Percentiles rank a stretch among this genome's conserved stretches.
phyloP scores from a whole-genome alignment of 2,113 vertebrate species.

The Azemiops feae region DNA sequence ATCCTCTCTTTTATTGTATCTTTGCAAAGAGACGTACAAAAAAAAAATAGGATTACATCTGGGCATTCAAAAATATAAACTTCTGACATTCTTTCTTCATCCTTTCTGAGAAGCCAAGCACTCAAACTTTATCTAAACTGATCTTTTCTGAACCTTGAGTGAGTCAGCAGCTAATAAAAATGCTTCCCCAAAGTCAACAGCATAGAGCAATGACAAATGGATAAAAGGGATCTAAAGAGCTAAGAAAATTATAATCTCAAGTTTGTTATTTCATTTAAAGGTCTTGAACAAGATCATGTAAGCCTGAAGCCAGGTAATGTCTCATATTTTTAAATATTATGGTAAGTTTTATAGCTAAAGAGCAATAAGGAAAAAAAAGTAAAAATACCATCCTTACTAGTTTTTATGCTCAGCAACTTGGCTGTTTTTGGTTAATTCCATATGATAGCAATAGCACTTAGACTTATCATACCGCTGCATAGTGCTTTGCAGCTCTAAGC shows the following conservation, averaged over 20 bases:
- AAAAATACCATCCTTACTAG: not conserved
- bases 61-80: not conserved
- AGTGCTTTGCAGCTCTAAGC: not conserved
- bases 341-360: not conserved
- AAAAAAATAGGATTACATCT: conserved; percentile 22
- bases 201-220: not conserved
- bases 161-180: not conserved
- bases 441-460: not conserved
- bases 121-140: not conserved
- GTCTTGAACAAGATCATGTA: not conserved
- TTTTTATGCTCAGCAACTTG: not conserved
- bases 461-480: not conserved
- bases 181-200: not conserved
- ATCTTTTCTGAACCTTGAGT: not conserved
- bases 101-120: not conserved
- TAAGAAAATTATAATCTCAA: not conserved
- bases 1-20: conserved; percentile 96
- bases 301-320: not conserved
- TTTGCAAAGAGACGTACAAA: conserved; percentile 65
- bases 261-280: not conserved
- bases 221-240: not conserved
- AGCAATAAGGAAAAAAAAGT: not conserved
- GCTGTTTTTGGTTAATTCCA: not conserved
- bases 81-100: not conserved
- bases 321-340: not conserved